Evolutionary conservation across 2,113 vertebrate genomes (phyloP), one percentile per base, ranked within the genome.

Genomic region (Prunella himalayana): DNA sequence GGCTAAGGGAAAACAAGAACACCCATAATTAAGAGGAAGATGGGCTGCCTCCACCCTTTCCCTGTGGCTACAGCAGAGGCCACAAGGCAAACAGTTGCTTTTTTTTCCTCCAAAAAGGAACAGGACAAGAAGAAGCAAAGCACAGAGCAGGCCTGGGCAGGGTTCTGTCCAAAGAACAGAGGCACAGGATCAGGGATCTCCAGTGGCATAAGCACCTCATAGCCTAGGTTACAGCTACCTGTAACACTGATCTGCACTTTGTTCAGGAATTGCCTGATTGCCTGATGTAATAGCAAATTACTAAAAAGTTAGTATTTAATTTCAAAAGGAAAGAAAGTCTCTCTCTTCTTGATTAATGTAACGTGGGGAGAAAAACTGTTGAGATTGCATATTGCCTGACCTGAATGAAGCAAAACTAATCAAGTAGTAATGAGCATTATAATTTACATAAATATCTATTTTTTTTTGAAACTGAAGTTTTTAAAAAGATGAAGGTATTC

Each of bases 1-100:
- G 39, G 75, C 64, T 28, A 39, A 27, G 15, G 24, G 8, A 88
- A 92, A 93, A 93, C 35, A 83, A 86, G 79, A 92, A 73, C 63
- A 95, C 45, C 11, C 17, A 76, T 25, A 92, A 96, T 95, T 96
- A 88, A 33, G 63, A 82, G 59, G 61, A 90, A 72, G 68, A 28
- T 56, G 24, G 35, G 30, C 72, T 78, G 91, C 64, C 94, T 90
- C 94, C 92, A 5, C 92, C 96, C 94, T 83, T 31, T 59, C 60
- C 51, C 82, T 69, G 63, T 44, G 92, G 92, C 80, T 86, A 31
- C 25, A n/a, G 68, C 68, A 73, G 50, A 59, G 9, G 78, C 80
- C 88, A 70, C 76, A 95, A 56, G 24, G 41, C 42, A 23, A 33
- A 28, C 23, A 7, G n/a, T 17, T 35, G 23, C 57, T 59, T 25